phyloP scores from a whole-genome alignment of 1,140 invertebrate species.

The Leptinotarsa undecemlineata region DNA sequence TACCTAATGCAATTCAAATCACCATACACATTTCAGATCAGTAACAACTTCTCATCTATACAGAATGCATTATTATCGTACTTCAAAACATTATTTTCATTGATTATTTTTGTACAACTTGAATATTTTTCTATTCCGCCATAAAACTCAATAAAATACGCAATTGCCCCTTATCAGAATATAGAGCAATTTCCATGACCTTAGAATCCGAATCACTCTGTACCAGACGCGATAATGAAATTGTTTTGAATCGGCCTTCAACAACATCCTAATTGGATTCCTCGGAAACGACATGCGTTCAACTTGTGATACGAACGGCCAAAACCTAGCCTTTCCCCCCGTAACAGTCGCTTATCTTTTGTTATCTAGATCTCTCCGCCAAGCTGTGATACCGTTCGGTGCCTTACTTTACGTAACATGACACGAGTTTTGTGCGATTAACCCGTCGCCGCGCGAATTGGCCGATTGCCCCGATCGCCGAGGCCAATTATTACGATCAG shows the following conservation, averaged over 20 bases:
- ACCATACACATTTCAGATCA: too few species aligned
- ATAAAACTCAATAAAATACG: neutral
- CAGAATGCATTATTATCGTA: too few species aligned
- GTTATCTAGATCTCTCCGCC: neutral
- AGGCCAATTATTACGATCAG: neutral
- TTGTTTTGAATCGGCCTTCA: neutral
- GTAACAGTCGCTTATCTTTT: neutral
- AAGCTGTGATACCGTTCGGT: neutral
- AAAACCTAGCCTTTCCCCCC: neutral
- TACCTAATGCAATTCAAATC: too few species aligned
- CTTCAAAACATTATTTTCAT: too few species aligned
- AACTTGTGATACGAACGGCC: constrained; percentile 3
- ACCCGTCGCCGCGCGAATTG: neutral
- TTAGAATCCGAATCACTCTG: too few species aligned
- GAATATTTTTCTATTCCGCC: neutral
- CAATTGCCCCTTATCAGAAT: neutral
- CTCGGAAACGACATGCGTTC: neutral
- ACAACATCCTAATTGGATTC: neutral
- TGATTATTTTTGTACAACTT: neutral
- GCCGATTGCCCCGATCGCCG: neutral
- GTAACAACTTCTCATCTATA: too few species aligned
- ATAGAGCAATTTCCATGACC: too few species aligned
- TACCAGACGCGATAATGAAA: constrained; percentile 1
- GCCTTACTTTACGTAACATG: neutral
- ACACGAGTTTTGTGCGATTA: neutral